phyloP scores from a whole-genome alignment of 2,113 vertebrate genomes.

The Oplegnathus fasciatus region DNA sequence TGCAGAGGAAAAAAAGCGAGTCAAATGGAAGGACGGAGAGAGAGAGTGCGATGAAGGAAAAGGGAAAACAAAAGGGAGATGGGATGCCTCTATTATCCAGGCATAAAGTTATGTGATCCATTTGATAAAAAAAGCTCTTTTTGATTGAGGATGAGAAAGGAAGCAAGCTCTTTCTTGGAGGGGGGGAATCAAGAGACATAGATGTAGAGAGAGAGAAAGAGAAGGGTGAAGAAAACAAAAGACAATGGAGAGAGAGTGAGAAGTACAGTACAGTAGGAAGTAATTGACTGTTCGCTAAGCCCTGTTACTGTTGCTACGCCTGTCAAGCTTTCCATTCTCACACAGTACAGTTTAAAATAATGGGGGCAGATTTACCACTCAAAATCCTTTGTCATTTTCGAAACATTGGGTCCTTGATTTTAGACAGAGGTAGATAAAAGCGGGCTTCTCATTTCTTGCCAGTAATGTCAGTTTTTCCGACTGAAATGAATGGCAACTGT shows the following conservation, averaged over 20 bases:
- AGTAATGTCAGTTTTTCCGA: background rate
- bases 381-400: background rate
- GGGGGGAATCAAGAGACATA: background rate
- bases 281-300: slow-evolving; percentile 3
- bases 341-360: background rate
- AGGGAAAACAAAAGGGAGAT: slow-evolving; percentile 22
- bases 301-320: background rate
- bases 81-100: slow-evolving; percentile 23
- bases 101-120: slow-evolving; percentile 50
- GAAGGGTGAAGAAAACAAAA: background rate
- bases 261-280: background rate
- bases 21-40: background rate
- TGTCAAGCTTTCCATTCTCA: background rate
- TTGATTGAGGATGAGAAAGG: slow-evolving; percentile 44
- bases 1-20: background rate
- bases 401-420: background rate
- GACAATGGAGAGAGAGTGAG: background rate
- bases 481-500: background rate
- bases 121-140: slow-evolving; percentile 47
- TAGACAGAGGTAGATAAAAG: background rate
- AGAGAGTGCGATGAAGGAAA: background rate
- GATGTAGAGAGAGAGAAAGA: slow-evolving; percentile 4
- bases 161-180: slow-evolving; percentile 11
- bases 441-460: background rate
- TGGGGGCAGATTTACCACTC: background rate